Percentiles rank a stretch among this genome's conserved stretches.
phyloP scores from a whole-genome alignment of 2,888 invertebrate species.

The Griposia aprilina region DNA sequence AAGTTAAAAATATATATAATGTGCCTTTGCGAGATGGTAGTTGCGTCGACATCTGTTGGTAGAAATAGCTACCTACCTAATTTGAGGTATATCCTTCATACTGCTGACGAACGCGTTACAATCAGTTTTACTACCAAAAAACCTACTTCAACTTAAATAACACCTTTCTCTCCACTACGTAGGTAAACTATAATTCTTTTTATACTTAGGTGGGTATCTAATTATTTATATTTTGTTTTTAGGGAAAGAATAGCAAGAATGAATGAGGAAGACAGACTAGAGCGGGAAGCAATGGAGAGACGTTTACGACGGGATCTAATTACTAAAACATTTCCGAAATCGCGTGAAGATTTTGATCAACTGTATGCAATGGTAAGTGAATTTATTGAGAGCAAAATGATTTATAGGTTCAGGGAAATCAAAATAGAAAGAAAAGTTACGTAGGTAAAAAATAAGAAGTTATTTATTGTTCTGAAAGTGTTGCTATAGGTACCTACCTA shows the following conservation, averaged over 20 bases:
- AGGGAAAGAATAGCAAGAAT: constrained; percentile 87
- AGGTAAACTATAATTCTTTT: not conserved
- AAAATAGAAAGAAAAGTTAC: not conserved
- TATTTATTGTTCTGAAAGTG: not conserved
- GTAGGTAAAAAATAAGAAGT: not conserved
- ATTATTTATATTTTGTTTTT: constrained; percentile 7
- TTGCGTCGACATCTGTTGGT: not conserved
- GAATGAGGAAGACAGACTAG: constrained; percentile 89
- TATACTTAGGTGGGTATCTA: not conserved
- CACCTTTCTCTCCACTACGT: not conserved
- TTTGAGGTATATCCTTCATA: not conserved
- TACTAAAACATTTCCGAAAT: constrained; percentile 93
- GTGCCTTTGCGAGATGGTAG: too few species aligned
- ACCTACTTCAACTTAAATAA: not conserved
- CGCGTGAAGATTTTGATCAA: constrained; percentile 94
- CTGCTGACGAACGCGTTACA: not conserved
- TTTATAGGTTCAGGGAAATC: not conserved
- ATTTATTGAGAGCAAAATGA: not conserved
- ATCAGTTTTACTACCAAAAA: not conserved
- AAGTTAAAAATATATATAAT: not conserved
- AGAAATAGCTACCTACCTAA: not conserved
- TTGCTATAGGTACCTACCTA: too few species aligned
- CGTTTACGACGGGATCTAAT: constrained; percentile 90
- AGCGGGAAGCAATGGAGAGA: constrained; percentile 88
- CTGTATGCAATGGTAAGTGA: constrained; percentile 91